Conservation (phyloP, 2,888 invertebrate genomes). For the Axea sp. region DNA sequence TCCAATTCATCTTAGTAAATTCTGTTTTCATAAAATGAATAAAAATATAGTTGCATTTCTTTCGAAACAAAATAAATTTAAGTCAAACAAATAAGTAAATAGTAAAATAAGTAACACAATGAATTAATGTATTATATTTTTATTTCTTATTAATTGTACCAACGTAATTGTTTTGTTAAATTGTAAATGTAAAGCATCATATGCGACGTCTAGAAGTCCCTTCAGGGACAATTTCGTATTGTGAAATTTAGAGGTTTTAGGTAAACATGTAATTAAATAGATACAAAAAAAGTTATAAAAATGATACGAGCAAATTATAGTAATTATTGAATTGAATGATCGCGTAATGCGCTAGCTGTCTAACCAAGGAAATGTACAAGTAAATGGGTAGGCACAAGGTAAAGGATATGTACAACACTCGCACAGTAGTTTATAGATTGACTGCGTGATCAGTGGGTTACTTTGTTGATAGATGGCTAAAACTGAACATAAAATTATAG, state of each 20-base stretch:
- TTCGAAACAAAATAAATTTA: no score
- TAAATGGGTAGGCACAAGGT: slow-evolving; percentile 28
- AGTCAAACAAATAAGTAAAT: no score
- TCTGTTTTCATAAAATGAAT: no score
- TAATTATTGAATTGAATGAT: slow-evolving; percentile 59
- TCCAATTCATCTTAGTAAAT: no score
- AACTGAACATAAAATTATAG: slow-evolving; percentile 58
- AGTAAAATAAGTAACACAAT: no score
- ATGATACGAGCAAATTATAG: slow-evolving; percentile 57
- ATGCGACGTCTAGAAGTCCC: slow-evolving; percentile 3
- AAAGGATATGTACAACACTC: slow-evolving; percentile 21
- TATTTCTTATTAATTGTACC: slow-evolving; percentile 5
- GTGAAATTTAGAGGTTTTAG: slow-evolving; percentile 45
- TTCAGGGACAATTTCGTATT: slow-evolving; percentile 35
- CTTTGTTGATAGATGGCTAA: slow-evolving; percentile 59
- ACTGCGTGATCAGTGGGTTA: slow-evolving; percentile 47
- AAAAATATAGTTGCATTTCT: no score
- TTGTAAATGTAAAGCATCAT: slow-evolving; percentile 1
- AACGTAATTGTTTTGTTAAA: slow-evolving; percentile 26
- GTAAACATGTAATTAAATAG: slow-evolving; percentile 33
- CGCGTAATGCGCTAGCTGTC: slow-evolving; percentile 44
- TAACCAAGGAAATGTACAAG: slow-evolving; percentile 42
- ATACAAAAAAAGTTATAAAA: slow-evolving; percentile 34
- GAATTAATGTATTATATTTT: no score
- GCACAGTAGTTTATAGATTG: slow-evolving; percentile 32